Base-by-base conservation (phyloP, 2,888 invertebrate species). In the Scaeva pyrastri region DNA sequence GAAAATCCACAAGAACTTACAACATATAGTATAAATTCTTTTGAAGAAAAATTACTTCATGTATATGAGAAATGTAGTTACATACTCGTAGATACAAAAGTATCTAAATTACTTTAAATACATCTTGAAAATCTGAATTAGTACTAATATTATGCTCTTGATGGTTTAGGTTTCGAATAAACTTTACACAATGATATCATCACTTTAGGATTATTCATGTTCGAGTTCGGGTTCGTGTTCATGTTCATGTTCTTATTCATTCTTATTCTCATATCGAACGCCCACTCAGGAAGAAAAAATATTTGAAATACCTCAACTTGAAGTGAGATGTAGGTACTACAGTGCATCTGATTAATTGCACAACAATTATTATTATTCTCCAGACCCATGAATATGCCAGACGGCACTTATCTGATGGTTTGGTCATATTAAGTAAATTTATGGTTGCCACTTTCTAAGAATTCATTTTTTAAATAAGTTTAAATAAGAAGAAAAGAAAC, bases 261-360 rank as follows among this genome's bases (percentile, higher is more conserved):
- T 16, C n/a, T n/a, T n/a, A n/a, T n/a, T 23, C 21, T 76, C 39
- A 48, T 74, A 62, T 68, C 58, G 36, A 45, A 80, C 80, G 74
- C 86, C 86, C 71, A 86, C 86, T 82, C 73, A 72, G 82, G 74
- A 74, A 70, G 77, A 75, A 71, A 78, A 71, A 74, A 74, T 78
- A 58, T 74, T 74, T 58, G 52, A 74, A 77, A 86, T 86, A 74
- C 71, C 64, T 74, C 66, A 43, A 64, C 74, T 82, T 86, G 82
- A 82, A 86, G 86, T 82, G 77, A 74, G 71, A 82, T 66, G 70
- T 74, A n/a, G n/a, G 39, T 7, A 4, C 31, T 19, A 10, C 14
- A 60, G 41, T 60, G 74, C 77, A 82, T 77, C 82, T 82, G 86
- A 86, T 86, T 86, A 86, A 86, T 86, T 82, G 66, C 77, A 74